Percentiles rank a stretch among this genome's conserved stretches.
Evolutionary conservation across 1,140 invertebrate genomes (phyloP).

Genomic region (Notospermus geniculatus): DNA sequence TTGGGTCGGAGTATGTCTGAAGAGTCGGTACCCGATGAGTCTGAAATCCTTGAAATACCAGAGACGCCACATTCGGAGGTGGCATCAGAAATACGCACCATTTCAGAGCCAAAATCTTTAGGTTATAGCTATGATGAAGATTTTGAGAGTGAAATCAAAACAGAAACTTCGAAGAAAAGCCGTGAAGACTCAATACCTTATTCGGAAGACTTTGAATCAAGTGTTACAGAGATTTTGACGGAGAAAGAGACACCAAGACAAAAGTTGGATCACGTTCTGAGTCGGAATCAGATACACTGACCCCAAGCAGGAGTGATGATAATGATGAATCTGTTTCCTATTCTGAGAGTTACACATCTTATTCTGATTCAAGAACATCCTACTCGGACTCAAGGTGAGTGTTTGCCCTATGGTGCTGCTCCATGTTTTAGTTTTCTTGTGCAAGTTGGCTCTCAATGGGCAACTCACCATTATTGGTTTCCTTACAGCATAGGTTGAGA

Average conservation of each 20-base stretch:
- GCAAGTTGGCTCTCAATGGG: background rate
- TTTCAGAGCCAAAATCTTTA: conserved; percentile 8
- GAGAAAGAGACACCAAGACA: conserved; percentile 11
- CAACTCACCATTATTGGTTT: no score
- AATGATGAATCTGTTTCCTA: conserved; percentile 14
- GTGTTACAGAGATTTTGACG: conserved; percentile 31
- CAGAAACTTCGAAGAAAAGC: background rate
- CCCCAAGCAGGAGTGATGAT: conserved; percentile 25
- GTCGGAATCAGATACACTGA: conserved; percentile 20
- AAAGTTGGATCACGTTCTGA: background rate
- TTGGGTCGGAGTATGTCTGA: conserved; percentile 17
- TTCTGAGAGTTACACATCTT: conserved; percentile 23
- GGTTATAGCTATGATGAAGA: conserved; percentile 8
- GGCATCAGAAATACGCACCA: conserved; percentile 20
- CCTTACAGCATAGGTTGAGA: no score
- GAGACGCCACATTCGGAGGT: conserved; percentile 22
- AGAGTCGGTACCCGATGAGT: conserved; percentile 11
- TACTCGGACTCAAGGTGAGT: background rate
- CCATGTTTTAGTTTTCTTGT: no score
- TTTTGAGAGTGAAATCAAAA: conserved; percentile 5
- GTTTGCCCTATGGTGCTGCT: no score
- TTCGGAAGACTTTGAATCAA: conserved; percentile 34
- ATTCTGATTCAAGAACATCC: conserved; percentile 16
- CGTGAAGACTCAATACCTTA: conserved; percentile 18
- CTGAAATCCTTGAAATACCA: conserved; percentile 20